A percentile compares a stretch with the other conserved stretches of the same genome.
Evolutionary conservation across 1,140 invertebrate species (phyloP).

Genomic region (Aphaenogaster floridana): DNA sequence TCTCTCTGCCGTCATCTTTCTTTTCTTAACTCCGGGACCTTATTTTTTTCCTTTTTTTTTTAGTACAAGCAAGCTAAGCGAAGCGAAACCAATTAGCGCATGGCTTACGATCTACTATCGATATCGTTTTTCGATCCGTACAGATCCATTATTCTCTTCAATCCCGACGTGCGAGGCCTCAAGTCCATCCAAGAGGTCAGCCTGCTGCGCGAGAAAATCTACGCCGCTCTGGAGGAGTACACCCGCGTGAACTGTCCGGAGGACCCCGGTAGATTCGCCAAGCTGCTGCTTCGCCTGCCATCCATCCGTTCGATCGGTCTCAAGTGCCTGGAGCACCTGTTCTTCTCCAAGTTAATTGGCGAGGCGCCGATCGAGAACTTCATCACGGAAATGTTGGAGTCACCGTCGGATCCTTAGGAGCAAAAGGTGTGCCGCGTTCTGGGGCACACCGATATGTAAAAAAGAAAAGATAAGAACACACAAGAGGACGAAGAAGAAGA

Average conservation of each 20-base stretch:
- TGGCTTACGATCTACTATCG: slow-evolving; percentile 3
- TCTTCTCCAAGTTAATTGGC: slow-evolving; percentile 97
- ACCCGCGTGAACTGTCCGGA: slow-evolving; percentile 94
- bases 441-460: slow-evolving; percentile 83
- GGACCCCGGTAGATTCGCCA: slow-evolving; percentile 97
- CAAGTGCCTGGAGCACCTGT: slow-evolving; percentile 98
- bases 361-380: slow-evolving; percentile 91
- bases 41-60: background rate
- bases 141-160: slow-evolving; percentile 96
- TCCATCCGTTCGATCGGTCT: slow-evolving; percentile 97
- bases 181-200: slow-evolving; percentile 94
- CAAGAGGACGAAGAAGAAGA: slow-evolving; percentile 30
- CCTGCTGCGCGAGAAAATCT: slow-evolving; percentile 96
- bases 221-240: slow-evolving; percentile 97
- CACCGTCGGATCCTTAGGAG: slow-evolving; percentile 87
- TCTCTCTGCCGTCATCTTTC: background rate
- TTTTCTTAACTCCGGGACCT: background rate
- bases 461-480: slow-evolving; percentile 3
- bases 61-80: background rate
- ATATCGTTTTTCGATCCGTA: background rate
- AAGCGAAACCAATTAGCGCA: background rate
- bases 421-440: slow-evolving; percentile 82
- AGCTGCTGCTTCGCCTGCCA: slow-evolving; percentile 96
- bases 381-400: slow-evolving; percentile 91
- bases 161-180: slow-evolving; percentile 97